These are phyloP conservation scores for Pteria penguin DNA, from an alignment of 2,888 invertebrate genomes.

Conservation along the genomic window DNA sequence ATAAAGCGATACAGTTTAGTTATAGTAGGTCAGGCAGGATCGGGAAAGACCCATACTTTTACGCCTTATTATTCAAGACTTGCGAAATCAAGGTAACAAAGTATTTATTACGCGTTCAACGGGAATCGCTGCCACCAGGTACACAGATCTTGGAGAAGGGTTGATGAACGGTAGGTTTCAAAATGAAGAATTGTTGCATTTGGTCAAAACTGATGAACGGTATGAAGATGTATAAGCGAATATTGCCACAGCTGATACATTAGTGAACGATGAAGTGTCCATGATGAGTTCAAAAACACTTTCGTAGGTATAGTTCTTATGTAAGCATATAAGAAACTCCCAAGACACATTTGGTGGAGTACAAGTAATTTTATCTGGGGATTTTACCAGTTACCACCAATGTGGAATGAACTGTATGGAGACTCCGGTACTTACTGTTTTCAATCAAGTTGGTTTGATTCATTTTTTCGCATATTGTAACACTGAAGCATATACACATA, in stretches of 20 bases:
- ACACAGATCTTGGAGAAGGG: constrained; percentile 6
- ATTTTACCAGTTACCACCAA: constrained; percentile 2
- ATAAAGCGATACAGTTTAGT: too few relatives aligned
- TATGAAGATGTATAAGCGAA: not conserved
- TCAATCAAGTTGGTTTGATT: too few relatives aligned
- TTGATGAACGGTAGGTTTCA: constrained; percentile 15
- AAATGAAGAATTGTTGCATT: constrained; percentile 4
- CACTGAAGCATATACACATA: too few relatives aligned
- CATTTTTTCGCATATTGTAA: too few relatives aligned
- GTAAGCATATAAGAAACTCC: not conserved
- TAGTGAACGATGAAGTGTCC: too few relatives aligned
- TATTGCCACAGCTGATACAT: too few relatives aligned
- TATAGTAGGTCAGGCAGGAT: too few relatives aligned
- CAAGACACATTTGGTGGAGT: not conserved
- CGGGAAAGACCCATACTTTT: not conserved
- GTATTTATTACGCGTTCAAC: constrained; percentile 38
- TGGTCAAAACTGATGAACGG: constrained; percentile 18
- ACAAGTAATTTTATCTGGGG: not conserved
- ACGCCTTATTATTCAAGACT: not conserved
- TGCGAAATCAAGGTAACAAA: constrained; percentile 10
- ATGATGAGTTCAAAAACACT: too few relatives aligned
- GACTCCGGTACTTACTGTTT: too few relatives aligned
- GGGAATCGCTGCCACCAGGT: constrained; percentile 37
- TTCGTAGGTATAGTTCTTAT: constrained; percentile 3
- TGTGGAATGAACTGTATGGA: too few relatives aligned